Evolutionary conservation across 2,113 vertebrate genomes (phyloP).

Genomic region (Marcusenius ussheri): DNA sequence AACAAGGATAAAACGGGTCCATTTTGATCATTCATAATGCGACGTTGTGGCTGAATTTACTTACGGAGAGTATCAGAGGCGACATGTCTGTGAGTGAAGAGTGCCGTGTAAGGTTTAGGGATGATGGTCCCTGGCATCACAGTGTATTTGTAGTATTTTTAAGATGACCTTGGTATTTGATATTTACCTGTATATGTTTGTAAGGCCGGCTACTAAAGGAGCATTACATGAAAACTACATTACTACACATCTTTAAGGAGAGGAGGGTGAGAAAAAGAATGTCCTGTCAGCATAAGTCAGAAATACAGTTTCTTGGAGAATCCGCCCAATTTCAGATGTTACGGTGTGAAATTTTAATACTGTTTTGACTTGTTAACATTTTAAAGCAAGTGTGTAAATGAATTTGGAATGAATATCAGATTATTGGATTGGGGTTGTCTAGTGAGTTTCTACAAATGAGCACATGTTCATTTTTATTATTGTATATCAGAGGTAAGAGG

Average conservation of each 20-base stretch:
- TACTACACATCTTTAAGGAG: background rate
- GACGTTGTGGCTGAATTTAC: background rate
- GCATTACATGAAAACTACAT: background rate
- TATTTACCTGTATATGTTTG: background rate
- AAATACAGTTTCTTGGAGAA: background rate
- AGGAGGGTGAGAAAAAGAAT: background rate
- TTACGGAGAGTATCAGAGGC: background rate
- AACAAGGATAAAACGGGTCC: conserved; percentile 7
- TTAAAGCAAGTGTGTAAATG: background rate
- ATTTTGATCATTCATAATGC: conserved; percentile 7
- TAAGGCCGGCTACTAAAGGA: background rate
- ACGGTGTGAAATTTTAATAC: background rate
- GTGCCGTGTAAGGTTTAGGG: background rate
- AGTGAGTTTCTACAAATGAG: background rate
- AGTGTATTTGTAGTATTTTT: background rate
- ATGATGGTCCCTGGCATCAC: background rate
- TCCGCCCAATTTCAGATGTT: background rate
- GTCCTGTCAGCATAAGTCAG: background rate
- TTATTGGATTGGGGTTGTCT: background rate
- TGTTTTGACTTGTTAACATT: background rate
- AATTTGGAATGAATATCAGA: background rate
- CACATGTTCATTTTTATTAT: background rate
- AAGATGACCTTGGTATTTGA: background rate
- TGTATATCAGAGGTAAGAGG: background rate
- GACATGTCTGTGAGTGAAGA: background rate